Evolutionary conservation across 2,113 vertebrate genomes (phyloP), one percentile per base, ranked within the genome.

Genomic region (Chionomys nivalis): DNA sequence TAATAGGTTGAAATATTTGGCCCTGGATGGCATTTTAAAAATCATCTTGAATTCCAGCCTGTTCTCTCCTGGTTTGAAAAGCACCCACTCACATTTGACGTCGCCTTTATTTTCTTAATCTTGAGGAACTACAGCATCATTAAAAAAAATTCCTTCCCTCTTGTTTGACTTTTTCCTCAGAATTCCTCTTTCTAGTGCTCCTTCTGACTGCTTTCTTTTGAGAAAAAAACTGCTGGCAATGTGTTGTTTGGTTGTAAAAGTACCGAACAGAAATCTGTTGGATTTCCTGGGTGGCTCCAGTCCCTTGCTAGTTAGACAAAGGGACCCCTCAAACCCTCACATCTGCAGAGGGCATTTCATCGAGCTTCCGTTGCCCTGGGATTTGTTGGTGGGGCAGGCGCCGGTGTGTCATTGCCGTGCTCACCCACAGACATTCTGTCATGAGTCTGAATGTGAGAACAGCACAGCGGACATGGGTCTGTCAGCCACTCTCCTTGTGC

Each of bases 171-270:
- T 88, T 68, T 26, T 72, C 17, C 17, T 3, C 16, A 21, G 87
- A 90, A 70, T 94, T 75, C 47, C 12, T n/a, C 65, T 33, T 77
- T 55, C 87, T 87, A 65, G 91, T 26, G 72, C 89, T 96, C 75
- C 61, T 58, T 63, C 49, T n/a, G 49, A 70, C 75, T 78, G 63
- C 49, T 95, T 97, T 94, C 90, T 96, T 96, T 96, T 79, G 82
- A 94, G 94, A 96, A 73, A 93, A 96, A 73, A 90, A 58, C 58
- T 58, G 19, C 66, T 93, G 91, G 94, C 96, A 95, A 89, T 24
- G 81, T 76, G 66, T 31, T 90, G 49, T 89, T 92, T 79, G 68
- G 65, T 87, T 96, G 55, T n/a, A 89, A 65, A 97, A 97, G 75
- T 68, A 36, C 47, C 78, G 21, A 85, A n/a, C 26, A 31, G 82